Percentiles rank a stretch among this genome's conserved stretches.
phyloP scores from a whole-genome alignment of 1,140 invertebrate species.

The Drosophila jambulina region DNA sequence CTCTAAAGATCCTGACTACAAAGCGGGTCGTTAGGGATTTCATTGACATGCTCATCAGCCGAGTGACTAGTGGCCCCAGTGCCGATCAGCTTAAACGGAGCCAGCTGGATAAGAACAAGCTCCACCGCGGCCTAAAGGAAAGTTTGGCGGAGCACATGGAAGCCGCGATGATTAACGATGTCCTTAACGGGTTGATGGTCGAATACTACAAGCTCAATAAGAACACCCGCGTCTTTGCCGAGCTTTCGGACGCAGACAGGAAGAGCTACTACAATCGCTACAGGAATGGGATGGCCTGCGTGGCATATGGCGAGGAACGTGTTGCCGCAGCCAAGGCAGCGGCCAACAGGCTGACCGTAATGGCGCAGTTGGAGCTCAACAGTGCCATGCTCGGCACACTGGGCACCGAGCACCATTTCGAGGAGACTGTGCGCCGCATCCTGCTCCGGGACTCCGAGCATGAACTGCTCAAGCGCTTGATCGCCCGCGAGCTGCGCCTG shows the following conservation, averaged over 20 bases:
- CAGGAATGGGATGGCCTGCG: background rate
- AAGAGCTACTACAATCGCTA: background rate
- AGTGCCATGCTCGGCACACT: background rate
- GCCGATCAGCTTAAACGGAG: background rate
- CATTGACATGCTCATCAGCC: background rate
- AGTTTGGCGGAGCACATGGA: background rate
- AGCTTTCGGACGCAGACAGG: background rate
- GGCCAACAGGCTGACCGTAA: too few species aligned
- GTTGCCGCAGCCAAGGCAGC: background rate
- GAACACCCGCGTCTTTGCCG: background rate
- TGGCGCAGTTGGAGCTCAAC: background rate
- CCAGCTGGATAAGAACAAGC: slow-evolving; percentile 1
- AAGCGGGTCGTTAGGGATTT: background rate
- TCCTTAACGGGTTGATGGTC: background rate
- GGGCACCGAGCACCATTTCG: slow-evolving; percentile 20
- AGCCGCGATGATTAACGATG: background rate
- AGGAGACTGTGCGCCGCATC: background rate
- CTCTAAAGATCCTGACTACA: too few species aligned
- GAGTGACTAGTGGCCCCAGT: background rate
- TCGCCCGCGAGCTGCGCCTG: slow-evolving; percentile 7
- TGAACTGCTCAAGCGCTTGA: slow-evolving; percentile 5
- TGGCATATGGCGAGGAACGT: background rate
- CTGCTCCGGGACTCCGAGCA: slow-evolving; percentile 12
- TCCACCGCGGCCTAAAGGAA: background rate
- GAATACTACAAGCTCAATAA: background rate